Percentiles rank a stretch among this genome's conserved stretches.
Evolutionary conservation across 1,140 invertebrate species (phyloP).

Genomic region (Saxidomus purpurata): DNA sequence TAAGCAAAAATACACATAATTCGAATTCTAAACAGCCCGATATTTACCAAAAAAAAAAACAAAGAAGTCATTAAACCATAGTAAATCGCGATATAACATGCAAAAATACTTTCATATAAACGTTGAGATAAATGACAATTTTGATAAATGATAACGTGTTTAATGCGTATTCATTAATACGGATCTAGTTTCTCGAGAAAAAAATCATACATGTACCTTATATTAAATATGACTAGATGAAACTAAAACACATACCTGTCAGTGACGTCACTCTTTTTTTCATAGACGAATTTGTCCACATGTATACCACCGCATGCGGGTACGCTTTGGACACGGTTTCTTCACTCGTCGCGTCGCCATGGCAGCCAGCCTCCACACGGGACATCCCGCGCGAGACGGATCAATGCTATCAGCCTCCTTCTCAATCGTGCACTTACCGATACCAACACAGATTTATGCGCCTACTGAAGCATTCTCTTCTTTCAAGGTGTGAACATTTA

Average conservation of each 20-base stretch:
- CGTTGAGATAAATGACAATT: no score
- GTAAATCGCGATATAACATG: no score
- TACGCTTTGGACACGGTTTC: constrained; percentile 27
- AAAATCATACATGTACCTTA: no score
- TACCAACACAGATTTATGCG: constrained; percentile 21
- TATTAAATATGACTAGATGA: neutral
- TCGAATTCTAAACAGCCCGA: no score
- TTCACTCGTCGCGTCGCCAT: constrained; percentile 17
- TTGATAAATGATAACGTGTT: no score
- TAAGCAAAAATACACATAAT: no score
- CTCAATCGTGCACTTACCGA: constrained; percentile 7
- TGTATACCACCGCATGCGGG: neutral
- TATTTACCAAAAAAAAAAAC: no score
- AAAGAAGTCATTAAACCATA: no score
- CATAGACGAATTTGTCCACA: neutral
- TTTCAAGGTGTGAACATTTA: constrained; percentile 21
- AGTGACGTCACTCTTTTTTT: constrained; percentile 9
- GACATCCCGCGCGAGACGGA: constrained; percentile 26
- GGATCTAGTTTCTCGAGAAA: no score
- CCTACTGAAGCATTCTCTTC: constrained; percentile 22
- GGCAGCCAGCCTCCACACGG: constrained; percentile 8
- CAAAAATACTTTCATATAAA: no score
- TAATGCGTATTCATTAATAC: no score
- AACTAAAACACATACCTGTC: constrained; percentile 13
- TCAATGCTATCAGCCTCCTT: constrained; percentile 24